Conservation (phyloP, 2,888 invertebrate genomes). For the Agonopterix arenella region DNA sequence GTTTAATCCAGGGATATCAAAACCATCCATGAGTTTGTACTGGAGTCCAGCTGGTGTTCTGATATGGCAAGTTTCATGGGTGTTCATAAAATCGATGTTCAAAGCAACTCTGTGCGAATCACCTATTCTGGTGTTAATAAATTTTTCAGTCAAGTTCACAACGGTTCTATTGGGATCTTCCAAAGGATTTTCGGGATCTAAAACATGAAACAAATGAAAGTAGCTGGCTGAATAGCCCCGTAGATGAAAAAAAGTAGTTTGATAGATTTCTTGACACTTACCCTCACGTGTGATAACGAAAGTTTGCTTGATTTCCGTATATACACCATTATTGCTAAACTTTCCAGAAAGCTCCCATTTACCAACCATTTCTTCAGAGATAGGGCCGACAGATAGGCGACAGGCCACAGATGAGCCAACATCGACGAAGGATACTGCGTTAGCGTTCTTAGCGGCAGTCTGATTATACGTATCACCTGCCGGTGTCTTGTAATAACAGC, state of each 20-base stretch:
- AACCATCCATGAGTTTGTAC: slow-evolving; percentile 26
- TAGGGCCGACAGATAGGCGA: slow-evolving; percentile 23
- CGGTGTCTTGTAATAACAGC: slow-evolving; percentile 24
- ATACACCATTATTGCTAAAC: too few relatives aligned
- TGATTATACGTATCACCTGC: slow-evolving; percentile 7
- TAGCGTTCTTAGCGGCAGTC: not conserved
- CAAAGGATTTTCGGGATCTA: too few relatives aligned
- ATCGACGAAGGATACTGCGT: slow-evolving; percentile 20
- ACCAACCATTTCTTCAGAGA: slow-evolving; percentile 26
- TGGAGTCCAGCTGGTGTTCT: slow-evolving; percentile 35
- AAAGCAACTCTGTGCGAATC: not conserved
- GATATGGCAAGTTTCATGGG: slow-evolving; percentile 38
- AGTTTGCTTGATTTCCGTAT: too few relatives aligned
- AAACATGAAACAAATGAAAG: too few relatives aligned
- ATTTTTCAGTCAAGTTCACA: not conserved
- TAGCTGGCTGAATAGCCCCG: too few relatives aligned
- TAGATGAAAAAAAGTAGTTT: too few relatives aligned
- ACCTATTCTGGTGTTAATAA: slow-evolving; percentile 18
- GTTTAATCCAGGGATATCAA: slow-evolving; percentile 30
- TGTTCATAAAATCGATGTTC: not conserved
- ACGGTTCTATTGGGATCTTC: too few relatives aligned
- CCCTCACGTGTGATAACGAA: too few relatives aligned
- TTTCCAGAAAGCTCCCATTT: too few relatives aligned
- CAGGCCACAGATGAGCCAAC: slow-evolving; percentile 15
- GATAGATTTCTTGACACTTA: too few relatives aligned